Percentiles rank a stretch among this genome's conserved stretches.
phyloP scores from a whole-genome alignment of 1,140 invertebrate genomes.

The Mylabris phalerata region DNA sequence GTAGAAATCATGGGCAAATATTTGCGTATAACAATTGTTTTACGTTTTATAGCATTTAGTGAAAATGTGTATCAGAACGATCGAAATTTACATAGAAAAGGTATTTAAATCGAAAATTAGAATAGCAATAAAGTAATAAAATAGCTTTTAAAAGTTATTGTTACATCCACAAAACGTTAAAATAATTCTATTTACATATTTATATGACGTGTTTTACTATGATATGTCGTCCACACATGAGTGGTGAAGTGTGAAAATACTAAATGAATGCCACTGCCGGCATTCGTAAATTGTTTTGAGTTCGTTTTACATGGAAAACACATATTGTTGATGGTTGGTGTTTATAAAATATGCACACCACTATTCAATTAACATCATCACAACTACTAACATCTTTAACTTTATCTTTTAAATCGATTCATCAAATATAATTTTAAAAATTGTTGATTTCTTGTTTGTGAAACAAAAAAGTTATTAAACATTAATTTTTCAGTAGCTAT shows the following conservation, averaged over 20 bases:
- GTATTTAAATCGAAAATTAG: conserved; percentile 36
- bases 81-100: conserved; percentile 34
- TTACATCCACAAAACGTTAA: conserved; percentile 29
- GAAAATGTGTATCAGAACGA: conserved; percentile 23
- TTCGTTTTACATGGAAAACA: background rate
- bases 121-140: conserved; percentile 37
- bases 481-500: too few species aligned
- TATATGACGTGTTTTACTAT: conserved; percentile 29
- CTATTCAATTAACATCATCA: too few species aligned
- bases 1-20: too few species aligned
- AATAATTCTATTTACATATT: conserved; percentile 30
- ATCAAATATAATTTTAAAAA: too few species aligned
- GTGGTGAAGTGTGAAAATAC: conserved; percentile 28
- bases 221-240: conserved; percentile 32
- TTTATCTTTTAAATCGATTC: too few species aligned
- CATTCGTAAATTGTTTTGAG: conserved; percentile 9
- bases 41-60: conserved; percentile 31
- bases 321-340: too few species aligned
- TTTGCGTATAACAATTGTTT: conserved; percentile 20
- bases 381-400: too few species aligned
- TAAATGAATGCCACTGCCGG: conserved; percentile 23
- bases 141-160: conserved; percentile 34
- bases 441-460: too few species aligned
- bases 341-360: too few species aligned
- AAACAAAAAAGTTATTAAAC: too few species aligned